Conservation (phyloP, 2,113 vertebrate genomes). For the Todiramphus saurophagus region DNA sequence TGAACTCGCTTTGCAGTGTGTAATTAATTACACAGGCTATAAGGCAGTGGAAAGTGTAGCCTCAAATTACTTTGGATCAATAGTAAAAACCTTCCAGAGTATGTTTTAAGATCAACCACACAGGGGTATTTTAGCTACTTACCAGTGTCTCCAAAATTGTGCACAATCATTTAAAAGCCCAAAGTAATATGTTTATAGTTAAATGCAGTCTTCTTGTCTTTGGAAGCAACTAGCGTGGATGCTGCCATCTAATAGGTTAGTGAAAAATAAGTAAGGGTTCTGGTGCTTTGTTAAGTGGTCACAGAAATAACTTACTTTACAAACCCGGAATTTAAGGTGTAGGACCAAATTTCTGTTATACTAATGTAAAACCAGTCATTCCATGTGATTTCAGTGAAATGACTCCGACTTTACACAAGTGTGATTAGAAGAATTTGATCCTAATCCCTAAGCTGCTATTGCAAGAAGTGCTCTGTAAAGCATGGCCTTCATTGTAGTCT, state of each 20-base stretch:
- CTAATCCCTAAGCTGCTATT: conserved; percentile 54
- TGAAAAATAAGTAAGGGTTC: conserved; percentile 1
- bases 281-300: conserved; percentile 5
- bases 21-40: not conserved
- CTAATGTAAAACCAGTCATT: not conserved
- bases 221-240: conserved; percentile 21
- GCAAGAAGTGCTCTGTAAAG: conserved; percentile 56
- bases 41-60: not conserved
- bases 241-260: not conserved
- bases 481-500: conserved; percentile 36
- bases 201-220: conserved; percentile 7
- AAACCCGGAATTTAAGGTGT: not conserved
- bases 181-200: not conserved
- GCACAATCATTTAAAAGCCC: not conserved
- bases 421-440: conserved; percentile 54
- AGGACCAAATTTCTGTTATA: not conserved
- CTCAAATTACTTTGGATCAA: conserved; percentile 21
- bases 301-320: not conserved
- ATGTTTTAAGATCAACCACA: not conserved
- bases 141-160: not conserved
- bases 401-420: conserved; percentile 28
- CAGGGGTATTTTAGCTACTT: not conserved
- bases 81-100: not conserved
- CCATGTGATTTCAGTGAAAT: not conserved
- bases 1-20: not conserved